A percentile compares a stretch with the other conserved stretches of the same genome.
These are phyloP conservation scores for Kryphioiulus occultus DNA, from an alignment of 2,888 invertebrate genomes.

Conservation along the genomic window DNA sequence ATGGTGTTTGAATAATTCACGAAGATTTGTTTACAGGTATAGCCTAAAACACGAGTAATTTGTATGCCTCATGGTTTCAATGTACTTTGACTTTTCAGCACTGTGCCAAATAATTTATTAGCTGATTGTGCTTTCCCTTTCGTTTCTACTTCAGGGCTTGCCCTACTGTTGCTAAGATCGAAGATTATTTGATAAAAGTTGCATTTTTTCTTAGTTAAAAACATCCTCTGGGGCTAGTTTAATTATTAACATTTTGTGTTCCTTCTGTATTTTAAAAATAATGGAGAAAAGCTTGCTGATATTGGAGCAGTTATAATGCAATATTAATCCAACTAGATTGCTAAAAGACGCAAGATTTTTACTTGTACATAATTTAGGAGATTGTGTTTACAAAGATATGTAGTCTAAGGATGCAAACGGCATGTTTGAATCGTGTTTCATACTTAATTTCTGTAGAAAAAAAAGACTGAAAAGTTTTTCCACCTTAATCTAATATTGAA, in stretches of 20 bases:
- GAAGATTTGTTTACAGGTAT: no score
- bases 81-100: background rate
- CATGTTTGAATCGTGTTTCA: background rate
- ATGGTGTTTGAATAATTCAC: no score
- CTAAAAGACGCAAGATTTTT: background rate
- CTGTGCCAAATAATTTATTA: background rate
- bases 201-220: background rate
- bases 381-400: background rate
- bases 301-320: background rate
- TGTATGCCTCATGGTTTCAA: no score
- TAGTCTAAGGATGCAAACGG: background rate
- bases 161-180: no score
- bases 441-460: no score
- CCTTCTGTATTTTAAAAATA: background rate
- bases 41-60: no score
- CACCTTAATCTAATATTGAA: no score
- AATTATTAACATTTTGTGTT: background rate
- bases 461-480: no score
- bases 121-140: background rate
- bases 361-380: background rate
- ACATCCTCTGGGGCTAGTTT: background rate
- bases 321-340: background rate
- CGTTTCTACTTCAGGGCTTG: background rate
- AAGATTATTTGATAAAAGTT: background rate
- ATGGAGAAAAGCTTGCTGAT: background rate